Evolutionary conservation across 2,113 vertebrate genomes (phyloP).

Genomic region (Platichthys stellatus): DNA sequence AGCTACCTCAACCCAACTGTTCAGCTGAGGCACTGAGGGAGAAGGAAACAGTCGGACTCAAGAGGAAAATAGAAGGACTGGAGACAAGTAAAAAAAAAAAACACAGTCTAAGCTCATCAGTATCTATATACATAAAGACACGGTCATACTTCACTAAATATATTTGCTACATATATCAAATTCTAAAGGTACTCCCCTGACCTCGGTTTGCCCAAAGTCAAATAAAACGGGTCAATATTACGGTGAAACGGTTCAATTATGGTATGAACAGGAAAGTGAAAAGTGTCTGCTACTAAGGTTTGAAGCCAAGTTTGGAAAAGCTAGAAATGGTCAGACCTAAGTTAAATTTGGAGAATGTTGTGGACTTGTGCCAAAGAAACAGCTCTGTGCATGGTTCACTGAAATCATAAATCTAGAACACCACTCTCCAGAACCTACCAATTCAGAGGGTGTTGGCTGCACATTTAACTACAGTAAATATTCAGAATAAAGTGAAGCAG

Average conservation of each 20-base stretch:
- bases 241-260: constrained; percentile 10
- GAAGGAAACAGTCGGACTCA: constrained; percentile 85
- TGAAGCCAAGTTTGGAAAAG: not conserved
- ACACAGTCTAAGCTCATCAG: not conserved
- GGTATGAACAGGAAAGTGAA: constrained; percentile 7
- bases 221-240: not conserved
- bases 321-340: constrained; percentile 19
- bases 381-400: not conserved
- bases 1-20: constrained; percentile 91
- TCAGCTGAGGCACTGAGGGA: constrained; percentile 90
- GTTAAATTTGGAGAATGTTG: constrained; percentile 13
- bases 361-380: constrained; percentile 17
- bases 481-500: constrained; percentile 25
- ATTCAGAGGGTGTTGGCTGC: constrained; percentile 74
- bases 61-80: constrained; percentile 89
- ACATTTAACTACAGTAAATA: constrained; percentile 47
- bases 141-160: too few species aligned
- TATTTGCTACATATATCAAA: too few species aligned
- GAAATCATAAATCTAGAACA: constrained; percentile 35
- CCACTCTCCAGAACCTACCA: constrained; percentile 50
- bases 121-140: not conserved
- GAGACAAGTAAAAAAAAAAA: constrained; percentile 80
- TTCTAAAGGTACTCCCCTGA: too few species aligned
- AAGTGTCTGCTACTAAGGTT: not conserved
- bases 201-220: not conserved